phyloP scores from a whole-genome alignment of 2,888 invertebrate genomes.

The Nomada goodeniana region DNA sequence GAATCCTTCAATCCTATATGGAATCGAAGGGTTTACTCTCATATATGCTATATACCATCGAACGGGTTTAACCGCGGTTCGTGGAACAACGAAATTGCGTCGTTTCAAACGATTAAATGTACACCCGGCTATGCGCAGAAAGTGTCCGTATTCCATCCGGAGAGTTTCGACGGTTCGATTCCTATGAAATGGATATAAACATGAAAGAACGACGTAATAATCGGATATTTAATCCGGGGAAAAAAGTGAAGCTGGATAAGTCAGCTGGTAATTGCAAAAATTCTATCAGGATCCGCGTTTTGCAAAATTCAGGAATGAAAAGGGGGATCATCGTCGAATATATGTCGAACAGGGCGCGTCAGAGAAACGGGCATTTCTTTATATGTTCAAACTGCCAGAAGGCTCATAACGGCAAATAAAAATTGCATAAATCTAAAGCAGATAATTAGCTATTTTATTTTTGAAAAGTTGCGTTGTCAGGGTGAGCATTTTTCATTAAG shows the following conservation, averaged over 20 bases:
- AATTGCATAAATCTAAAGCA: no score
- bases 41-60: slow-evolving; percentile 68
- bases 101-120: slow-evolving; percentile 75
- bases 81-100: slow-evolving; percentile 78
- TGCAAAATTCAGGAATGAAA: no score
- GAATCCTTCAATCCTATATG: slow-evolving; percentile 64
- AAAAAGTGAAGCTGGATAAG: background rate
- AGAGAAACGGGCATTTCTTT: no score
- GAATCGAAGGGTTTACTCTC: slow-evolving; percentile 71
- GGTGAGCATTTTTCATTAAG: no score
- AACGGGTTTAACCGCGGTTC: slow-evolving; percentile 75
- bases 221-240: background rate
- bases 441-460: no score
- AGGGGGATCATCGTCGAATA: no score
- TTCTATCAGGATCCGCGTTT: background rate
- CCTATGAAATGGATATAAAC: background rate
- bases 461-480: no score
- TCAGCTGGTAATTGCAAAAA: no score
- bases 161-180: slow-evolving; percentile 39
- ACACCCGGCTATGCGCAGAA: slow-evolving; percentile 62
- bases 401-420: no score
- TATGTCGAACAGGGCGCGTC: no score
- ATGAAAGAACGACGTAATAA: background rate
- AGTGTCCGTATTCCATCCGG: slow-evolving; percentile 43
- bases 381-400: no score